Evolutionary conservation across 2,888 invertebrate genomes (phyloP).

Genomic region (Lathronympha strigana): DNA sequence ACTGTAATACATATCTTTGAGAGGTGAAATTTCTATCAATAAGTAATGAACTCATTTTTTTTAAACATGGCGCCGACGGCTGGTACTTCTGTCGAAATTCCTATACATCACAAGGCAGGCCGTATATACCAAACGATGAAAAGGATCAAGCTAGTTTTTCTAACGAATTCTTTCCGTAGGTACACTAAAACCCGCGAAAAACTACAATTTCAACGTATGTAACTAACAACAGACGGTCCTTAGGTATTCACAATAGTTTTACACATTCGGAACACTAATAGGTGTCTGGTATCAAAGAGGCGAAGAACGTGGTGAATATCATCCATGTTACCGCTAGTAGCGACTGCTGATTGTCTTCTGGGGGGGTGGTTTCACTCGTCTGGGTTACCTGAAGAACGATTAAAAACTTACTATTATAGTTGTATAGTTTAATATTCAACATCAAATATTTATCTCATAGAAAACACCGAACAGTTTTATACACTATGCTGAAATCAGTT

Average conservation of each 20-base stretch:
- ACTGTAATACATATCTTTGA: background rate
- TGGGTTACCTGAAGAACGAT: conserved; percentile 2
- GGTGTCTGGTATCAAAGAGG: conserved; percentile 96
- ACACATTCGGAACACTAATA: conserved; percentile 68
- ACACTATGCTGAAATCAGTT: too few relatives aligned
- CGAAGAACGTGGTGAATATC: conserved; percentile 96
- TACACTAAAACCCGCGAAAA: background rate
- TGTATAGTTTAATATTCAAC: too few relatives aligned
- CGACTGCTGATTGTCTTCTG: conserved; percentile 62
- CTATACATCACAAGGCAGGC: background rate
- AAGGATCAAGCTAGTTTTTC: background rate
- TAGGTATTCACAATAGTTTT: background rate
- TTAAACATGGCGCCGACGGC: background rate
- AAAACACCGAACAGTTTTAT: too few relatives aligned
- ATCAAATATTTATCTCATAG: too few relatives aligned
- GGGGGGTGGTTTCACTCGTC: conserved; percentile 46
- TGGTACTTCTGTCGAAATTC: background rate
- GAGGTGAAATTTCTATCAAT: background rate
- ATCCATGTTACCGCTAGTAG: conserved; percentile 92
- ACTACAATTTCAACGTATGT: conserved; percentile 4
- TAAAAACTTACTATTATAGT: background rate
- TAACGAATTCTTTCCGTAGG: background rate
- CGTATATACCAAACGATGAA: background rate
- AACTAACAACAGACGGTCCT: background rate
- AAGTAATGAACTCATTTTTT: background rate